These are phyloP conservation scores for Diabrotica undecimpunctata DNA, from an alignment of 1,140 invertebrate species.

Conservation along the genomic window DNA sequence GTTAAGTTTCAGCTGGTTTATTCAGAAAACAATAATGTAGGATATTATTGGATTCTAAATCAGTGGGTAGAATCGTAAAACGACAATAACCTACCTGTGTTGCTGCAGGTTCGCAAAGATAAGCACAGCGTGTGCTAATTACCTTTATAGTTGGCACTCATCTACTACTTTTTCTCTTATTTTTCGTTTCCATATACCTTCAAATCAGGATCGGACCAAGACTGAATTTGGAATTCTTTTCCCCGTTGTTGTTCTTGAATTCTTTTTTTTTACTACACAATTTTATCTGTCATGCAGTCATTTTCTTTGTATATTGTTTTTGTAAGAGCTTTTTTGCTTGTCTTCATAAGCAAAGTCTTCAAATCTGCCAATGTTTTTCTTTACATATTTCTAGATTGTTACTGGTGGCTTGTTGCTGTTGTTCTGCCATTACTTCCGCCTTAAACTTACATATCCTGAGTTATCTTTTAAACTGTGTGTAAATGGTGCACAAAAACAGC, in stretches of 20 bases:
- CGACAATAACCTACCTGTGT: constrained; percentile 17
- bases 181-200: not conserved
- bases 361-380: no score
- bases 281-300: not conserved
- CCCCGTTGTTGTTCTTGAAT: not conserved
- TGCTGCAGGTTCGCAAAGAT: constrained; percentile 19
- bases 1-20: no score
- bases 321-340: not conserved
- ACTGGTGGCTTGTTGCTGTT: no score
- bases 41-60: constrained; percentile 9
- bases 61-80: constrained; percentile 12
- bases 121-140: constrained; percentile 30
- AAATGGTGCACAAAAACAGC: no score
- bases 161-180: not conserved
- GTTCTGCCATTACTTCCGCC: no score
- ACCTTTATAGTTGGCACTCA: constrained; percentile 8
- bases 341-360: no score
- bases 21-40: no score
- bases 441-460: no score
- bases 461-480: no score
- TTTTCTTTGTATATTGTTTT: not conserved
- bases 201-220: not conserved
- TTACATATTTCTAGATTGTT: no score
- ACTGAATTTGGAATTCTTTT: not conserved
- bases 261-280: not conserved